Evolutionary conservation across 2,113 vertebrate genomes (phyloP).

Genomic region (Hiodon alosoides): DNA sequence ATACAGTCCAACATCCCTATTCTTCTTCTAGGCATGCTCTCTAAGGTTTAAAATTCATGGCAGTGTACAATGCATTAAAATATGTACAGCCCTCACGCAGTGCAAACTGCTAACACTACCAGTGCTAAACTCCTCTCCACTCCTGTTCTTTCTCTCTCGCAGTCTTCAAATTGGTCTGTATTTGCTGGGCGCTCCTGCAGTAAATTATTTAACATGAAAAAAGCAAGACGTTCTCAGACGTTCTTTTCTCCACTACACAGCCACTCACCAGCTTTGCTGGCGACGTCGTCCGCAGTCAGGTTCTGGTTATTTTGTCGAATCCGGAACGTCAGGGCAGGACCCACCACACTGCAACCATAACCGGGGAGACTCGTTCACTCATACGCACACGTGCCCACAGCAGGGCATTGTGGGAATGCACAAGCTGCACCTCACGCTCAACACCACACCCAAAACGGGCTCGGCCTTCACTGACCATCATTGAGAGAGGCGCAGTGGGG

Average conservation of each 20-base stretch:
- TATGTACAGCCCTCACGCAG: not conserved
- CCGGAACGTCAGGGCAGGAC: slow-evolving; percentile 78
- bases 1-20: not conserved
- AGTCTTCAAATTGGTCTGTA: slow-evolving; percentile 4
- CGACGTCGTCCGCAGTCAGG: slow-evolving; percentile 67
- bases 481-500: not conserved
- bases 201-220: not conserved
- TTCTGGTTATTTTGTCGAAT: slow-evolving; percentile 81
- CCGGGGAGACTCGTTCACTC: not conserved
- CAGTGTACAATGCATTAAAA: not conserved
- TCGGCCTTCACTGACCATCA: not conserved
- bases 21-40: not conserved
- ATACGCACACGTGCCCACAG: not conserved
- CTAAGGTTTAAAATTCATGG: too few species aligned
- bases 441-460: slow-evolving; percentile 3
- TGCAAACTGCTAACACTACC: not conserved
- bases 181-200: not conserved
- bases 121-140: not conserved
- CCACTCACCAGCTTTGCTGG: slow-evolving; percentile 71
- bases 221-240: not conserved
- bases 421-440: not conserved
- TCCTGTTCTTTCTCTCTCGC: not conserved
- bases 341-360: slow-evolving; percentile 67
- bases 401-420: not conserved
- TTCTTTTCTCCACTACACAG: not conserved